phyloP scores from a whole-genome alignment of 2,888 invertebrate genomes.

The Pseudoips prasinana region DNA sequence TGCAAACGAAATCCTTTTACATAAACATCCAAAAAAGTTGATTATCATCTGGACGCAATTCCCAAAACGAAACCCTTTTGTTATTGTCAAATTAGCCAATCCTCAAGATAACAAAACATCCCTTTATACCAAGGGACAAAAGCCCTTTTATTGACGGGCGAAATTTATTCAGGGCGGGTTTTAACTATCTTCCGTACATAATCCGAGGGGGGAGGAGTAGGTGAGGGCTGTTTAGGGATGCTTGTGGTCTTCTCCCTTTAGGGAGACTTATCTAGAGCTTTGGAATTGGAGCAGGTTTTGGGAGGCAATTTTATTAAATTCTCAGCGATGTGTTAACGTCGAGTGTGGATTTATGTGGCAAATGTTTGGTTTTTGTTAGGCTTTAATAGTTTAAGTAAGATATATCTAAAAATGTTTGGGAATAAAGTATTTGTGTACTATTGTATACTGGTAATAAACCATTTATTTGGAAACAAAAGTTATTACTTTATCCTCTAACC shows the following conservation, averaged over 20 bases:
- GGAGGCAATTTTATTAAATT: slow-evolving; percentile 30
- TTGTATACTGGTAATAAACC: no score
- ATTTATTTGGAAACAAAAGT: no score
- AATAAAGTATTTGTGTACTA: no score
- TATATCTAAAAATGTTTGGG: no score
- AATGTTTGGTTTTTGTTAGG: no score
- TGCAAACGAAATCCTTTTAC: slow-evolving; percentile 45
- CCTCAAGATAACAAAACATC: slow-evolving; percentile 82
- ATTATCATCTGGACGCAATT: slow-evolving; percentile 70
- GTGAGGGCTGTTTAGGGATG: slow-evolving; percentile 28
- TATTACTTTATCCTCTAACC: no score
- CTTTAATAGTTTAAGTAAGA: no score
- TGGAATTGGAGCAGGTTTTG: slow-evolving; percentile 42
- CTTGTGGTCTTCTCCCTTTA: slow-evolving; percentile 32
- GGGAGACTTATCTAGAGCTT: slow-evolving; percentile 45
- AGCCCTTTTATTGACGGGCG: slow-evolving; percentile 74
- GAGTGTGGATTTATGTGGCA: slow-evolving; percentile 11
- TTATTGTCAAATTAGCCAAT: slow-evolving; percentile 82
- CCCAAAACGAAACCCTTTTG: slow-evolving; percentile 74
- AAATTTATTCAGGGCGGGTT: slow-evolving; percentile 75
- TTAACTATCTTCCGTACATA: slow-evolving; percentile 76
- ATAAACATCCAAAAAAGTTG: slow-evolving; percentile 62
- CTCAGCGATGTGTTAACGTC: slow-evolving; percentile 13
- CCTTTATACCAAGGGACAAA: slow-evolving; percentile 72
- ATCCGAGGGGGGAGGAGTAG: slow-evolving; percentile 55